These are phyloP conservation scores for Azorinus chamasolen DNA, from an alignment of 2,888 invertebrate species.

Conservation along the genomic window DNA sequence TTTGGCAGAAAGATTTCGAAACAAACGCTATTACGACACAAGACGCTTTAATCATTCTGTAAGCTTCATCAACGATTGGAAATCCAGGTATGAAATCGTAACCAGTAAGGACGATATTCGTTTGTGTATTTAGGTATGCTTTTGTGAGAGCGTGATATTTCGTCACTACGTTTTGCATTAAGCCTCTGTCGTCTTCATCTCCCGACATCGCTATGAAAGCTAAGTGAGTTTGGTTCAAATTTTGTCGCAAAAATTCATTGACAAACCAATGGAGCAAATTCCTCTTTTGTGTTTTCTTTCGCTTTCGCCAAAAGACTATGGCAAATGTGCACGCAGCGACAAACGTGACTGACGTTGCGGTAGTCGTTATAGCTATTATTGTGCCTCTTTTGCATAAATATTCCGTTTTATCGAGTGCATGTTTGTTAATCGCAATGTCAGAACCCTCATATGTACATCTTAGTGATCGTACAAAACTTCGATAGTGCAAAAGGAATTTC, in stretches of 20 bases:
- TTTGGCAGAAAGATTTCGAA: conserved; percentile 1
- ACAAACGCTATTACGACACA: not conserved
- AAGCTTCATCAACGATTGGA: not conserved
- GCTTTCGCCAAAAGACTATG: no score
- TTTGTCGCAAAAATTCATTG: no score
- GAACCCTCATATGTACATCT: not conserved
- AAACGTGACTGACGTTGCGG: no score
- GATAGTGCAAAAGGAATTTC: not conserved
- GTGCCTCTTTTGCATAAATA: no score
- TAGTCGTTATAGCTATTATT: no score
- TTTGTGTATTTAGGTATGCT: not conserved
- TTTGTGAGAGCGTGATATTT: not conserved
- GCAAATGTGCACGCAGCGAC: no score
- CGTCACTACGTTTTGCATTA: not conserved
- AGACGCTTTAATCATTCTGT: not conserved
- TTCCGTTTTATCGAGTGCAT: no score
- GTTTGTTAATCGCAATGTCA: no score
- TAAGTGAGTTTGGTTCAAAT: not conserved
- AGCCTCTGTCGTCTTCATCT: not conserved
- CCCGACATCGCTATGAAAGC: not conserved
- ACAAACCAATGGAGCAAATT: no score
- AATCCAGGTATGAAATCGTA: not conserved
- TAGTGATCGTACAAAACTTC: no score
- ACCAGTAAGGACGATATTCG: not conserved
- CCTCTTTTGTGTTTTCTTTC: no score